A percentile compares a stretch with the other conserved stretches of the same genome.
phyloP scores from a whole-genome alignment of 2,797 vertebrate genomes.

The Staurois parvus region DNA sequence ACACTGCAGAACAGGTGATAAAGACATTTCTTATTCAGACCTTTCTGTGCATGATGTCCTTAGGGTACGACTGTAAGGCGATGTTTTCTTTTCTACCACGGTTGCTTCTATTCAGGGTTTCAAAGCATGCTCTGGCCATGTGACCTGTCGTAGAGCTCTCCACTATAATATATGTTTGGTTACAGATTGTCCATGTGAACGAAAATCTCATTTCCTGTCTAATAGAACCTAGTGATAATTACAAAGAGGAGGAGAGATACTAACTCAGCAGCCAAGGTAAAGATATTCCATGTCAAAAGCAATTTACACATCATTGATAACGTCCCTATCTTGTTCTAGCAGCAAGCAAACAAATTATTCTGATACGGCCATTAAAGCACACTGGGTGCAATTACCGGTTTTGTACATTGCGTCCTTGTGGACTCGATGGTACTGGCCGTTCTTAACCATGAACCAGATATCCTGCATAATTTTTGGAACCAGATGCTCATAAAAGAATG shows the following conservation, averaged over 20 bases:
- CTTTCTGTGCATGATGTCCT: too few species aligned
- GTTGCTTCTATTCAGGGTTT: too few species aligned
- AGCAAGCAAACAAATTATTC: conserved; percentile 3
- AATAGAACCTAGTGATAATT: conserved; percentile 29
- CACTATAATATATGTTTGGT: conserved; percentile 15
- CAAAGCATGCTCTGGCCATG: too few species aligned
- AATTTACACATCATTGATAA: conserved; percentile 44
- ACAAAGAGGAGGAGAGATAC: conserved; percentile 16
- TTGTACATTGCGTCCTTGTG: background rate
- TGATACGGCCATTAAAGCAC: background rate
- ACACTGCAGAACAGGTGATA: too few species aligned
- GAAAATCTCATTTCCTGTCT: conserved; percentile 38
- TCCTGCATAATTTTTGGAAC: background rate
- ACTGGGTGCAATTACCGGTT: background rate
- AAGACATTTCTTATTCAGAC: too few species aligned
- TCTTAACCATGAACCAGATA: too few species aligned
- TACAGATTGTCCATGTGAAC: conserved; percentile 2
- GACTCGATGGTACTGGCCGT: background rate
- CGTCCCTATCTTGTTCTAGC: conserved; percentile 23
- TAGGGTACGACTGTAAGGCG: too few species aligned
- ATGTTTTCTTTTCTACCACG: too few species aligned
- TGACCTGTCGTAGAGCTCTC: background rate
- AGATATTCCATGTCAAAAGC: conserved; percentile 1
- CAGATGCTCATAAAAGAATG: background rate
- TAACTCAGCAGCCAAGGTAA: conserved; percentile 4